Evolutionary conservation across 1,140 invertebrate genomes (phyloP).

Genomic region (Microvelia longipes): DNA sequence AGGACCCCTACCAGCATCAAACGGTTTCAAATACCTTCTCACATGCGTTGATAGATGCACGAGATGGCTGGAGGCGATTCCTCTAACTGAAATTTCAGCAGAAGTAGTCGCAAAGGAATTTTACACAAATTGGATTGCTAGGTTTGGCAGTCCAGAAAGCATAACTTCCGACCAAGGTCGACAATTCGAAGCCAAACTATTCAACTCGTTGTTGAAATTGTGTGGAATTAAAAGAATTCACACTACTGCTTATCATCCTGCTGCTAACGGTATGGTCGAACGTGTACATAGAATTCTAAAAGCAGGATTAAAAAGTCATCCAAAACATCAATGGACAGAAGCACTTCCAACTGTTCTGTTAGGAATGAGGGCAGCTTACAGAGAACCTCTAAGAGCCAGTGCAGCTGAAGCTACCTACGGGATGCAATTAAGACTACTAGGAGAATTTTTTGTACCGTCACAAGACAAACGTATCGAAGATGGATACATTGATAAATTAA

Average conservation of each 20-base stretch:
- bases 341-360: background rate
- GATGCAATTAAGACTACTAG: background rate
- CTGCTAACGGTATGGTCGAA: constrained; percentile 25
- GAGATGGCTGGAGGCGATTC: constrained; percentile 33
- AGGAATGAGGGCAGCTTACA: background rate
- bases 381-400: background rate
- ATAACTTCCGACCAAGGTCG: constrained; percentile 26
- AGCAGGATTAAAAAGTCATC: constrained; percentile 18
- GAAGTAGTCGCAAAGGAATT: constrained; percentile 27
- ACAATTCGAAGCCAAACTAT: constrained; percentile 24
- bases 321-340: background rate
- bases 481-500: background rate
- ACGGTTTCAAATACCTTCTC: constrained; percentile 21
- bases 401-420: background rate
- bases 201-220: background rate
- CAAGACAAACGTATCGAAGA: no score
- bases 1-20: constrained; percentile 26
- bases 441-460: background rate
- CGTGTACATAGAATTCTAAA: constrained; percentile 26
- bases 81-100: constrained; percentile 29
- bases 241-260: constrained; percentile 2
- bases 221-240: background rate
- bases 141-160: constrained; percentile 23
- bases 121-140: constrained; percentile 23
- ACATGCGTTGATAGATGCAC: constrained; percentile 33